Conservation (phyloP, 2,113 vertebrate genomes). For the Vicugna pacos region DNA sequence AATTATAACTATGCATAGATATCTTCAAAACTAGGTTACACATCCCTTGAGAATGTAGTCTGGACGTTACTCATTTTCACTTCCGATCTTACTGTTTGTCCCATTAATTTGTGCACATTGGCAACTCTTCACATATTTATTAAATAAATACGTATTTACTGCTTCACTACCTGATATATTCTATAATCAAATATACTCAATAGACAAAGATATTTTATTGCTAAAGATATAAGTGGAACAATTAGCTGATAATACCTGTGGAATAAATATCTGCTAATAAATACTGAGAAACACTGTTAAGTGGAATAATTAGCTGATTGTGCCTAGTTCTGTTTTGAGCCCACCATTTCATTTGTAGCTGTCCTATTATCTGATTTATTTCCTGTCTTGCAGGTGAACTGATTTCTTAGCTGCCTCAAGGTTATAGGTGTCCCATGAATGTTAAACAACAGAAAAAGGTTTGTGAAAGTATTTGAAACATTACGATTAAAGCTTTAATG, state of each 20-base stretch:
- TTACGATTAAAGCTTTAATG: conserved; percentile 20
- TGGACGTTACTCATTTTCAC: neutral
- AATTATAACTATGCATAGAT: neutral
- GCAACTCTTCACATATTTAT: neutral
- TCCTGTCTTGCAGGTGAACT: neutral
- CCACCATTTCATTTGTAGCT: neutral
- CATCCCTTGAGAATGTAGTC: neutral
- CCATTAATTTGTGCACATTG: neutral
- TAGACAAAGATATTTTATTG: neutral
- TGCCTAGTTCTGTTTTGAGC: neutral
- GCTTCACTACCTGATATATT: neutral
- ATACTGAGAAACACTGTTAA: neutral
- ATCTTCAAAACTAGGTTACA: neutral
- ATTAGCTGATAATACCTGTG: neutral
- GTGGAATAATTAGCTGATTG: neutral
- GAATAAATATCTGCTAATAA: neutral
- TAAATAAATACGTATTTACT: neutral
- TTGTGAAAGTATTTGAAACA: conserved; percentile 14
- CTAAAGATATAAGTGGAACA: neutral
- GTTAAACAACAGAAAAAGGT: conserved; percentile 10
- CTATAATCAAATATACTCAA: neutral
- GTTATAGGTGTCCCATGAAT: neutral
- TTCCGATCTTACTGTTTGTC: neutral
- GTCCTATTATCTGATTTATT: neutral
- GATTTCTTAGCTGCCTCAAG: neutral